Conservation (phyloP, 92 coral and sea anemone genomes). For the Scolanthus callimorphus region DNA sequence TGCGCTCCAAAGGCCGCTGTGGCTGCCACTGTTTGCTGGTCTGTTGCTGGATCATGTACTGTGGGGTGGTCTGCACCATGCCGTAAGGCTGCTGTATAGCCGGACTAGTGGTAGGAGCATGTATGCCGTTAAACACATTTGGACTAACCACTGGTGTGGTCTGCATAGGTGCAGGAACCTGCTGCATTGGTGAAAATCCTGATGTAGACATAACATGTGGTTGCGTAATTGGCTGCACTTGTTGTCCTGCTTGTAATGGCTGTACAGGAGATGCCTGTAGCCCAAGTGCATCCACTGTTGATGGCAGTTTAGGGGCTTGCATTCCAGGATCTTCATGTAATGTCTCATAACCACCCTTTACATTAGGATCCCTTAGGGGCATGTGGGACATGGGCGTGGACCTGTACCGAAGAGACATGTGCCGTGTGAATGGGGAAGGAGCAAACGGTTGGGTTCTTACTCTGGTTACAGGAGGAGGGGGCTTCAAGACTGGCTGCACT, state of each 20-base stretch:
- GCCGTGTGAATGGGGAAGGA: constrained; percentile 96
- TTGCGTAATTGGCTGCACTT: constrained; percentile 9
- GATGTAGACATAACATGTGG: constrained; percentile 1
- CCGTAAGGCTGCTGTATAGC: constrained; percentile 46
- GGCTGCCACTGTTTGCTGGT: constrained; percentile 3
- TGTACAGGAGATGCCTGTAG: constrained; percentile 24
- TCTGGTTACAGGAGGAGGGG: constrained; percentile 84
- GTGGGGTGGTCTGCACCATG: constrained; percentile 32
- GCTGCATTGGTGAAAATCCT: neutral
- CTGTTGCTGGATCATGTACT: neutral
- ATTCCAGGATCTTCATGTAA: constrained; percentile 68
- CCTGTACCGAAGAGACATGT: constrained; percentile 91
- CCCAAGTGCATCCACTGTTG: constrained; percentile 62
- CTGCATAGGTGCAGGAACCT: neutral
- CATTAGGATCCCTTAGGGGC: constrained; percentile 68
- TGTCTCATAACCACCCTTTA: constrained; percentile 65
- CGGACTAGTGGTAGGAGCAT: constrained; percentile 8
- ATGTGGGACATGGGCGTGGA: constrained; percentile 89
- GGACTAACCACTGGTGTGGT: constrained; percentile 1
- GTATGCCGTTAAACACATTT: constrained; percentile 5
- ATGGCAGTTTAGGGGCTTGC: constrained; percentile 81
- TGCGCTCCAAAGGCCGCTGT: constrained; percentile 26
- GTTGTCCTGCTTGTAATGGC: no score
- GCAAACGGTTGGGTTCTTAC: constrained; percentile 90
- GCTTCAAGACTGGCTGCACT: constrained; percentile 69